Evolutionary conservation across 2,888 invertebrate species (phyloP).

Genomic region (Apotomis betuletana): DNA sequence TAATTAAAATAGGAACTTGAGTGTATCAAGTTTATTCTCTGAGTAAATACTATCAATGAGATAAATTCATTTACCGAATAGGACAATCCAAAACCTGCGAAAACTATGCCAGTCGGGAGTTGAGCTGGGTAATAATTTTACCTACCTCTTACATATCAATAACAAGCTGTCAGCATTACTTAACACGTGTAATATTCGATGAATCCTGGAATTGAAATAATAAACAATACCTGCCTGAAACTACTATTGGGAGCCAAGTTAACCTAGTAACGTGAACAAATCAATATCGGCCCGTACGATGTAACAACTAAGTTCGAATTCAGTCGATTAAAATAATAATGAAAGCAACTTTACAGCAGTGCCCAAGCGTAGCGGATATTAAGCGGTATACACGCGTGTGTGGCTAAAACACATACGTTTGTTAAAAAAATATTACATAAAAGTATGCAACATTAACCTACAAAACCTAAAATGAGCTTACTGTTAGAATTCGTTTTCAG

Average conservation of each 20-base stretch:
- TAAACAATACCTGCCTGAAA: neutral
- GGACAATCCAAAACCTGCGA: too few species aligned
- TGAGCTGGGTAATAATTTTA: too few species aligned
- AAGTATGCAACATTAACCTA: neutral
- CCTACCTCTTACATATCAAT: too few species aligned
- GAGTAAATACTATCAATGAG: too few species aligned
- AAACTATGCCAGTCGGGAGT: too few species aligned
- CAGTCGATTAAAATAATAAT: constrained; percentile 30
- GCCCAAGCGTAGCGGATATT: constrained; percentile 5
- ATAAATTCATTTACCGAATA: too few species aligned
- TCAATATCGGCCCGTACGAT: constrained; percentile 24
- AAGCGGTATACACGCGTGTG: neutral
- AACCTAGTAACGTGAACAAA: constrained; percentile 31
- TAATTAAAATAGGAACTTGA: too few species aligned
- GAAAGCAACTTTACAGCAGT: constrained; percentile 11
- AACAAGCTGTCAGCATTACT: too few species aligned
- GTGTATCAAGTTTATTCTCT: too few species aligned
- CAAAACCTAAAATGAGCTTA: constrained; percentile 9
- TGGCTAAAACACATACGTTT: neutral
- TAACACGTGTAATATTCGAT: neutral
- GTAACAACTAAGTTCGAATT: constrained; percentile 7
- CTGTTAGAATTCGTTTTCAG: constrained; percentile 32
- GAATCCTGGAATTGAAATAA: neutral
- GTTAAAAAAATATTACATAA: neutral
- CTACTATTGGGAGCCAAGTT: neutral